Evolutionary conservation across 2,113 vertebrate species (phyloP).

Genomic region (Platysteira castanea): DNA sequence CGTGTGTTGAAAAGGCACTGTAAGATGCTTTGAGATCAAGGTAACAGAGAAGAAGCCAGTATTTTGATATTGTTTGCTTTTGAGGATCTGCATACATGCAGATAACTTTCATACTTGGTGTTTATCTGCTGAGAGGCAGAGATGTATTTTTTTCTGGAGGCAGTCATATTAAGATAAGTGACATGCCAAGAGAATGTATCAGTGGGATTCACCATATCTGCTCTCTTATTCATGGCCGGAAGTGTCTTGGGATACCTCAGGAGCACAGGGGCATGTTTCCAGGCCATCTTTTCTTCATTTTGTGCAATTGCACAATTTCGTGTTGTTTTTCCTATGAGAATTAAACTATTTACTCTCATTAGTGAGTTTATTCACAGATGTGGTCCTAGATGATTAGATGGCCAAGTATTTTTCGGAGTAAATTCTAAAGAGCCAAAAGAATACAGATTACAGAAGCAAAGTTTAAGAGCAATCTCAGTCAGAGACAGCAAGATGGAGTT

Average conservation of each 20-base stretch:
- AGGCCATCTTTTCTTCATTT: constrained; percentile 4
- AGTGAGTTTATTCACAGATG: constrained; percentile 1
- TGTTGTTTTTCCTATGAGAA: not conserved
- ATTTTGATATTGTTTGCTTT: not conserved
- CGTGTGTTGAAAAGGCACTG: not conserved
- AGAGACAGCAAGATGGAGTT: not conserved
- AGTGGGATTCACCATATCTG: not conserved
- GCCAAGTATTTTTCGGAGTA: not conserved
- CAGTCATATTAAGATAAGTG: not conserved
- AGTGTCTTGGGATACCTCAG: not conserved
- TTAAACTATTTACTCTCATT: not conserved
- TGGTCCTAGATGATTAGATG: not conserved
- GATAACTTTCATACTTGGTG: not conserved
- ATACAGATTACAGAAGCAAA: not conserved
- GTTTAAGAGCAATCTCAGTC: not conserved
- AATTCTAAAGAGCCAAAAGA: not conserved
- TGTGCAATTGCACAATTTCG: constrained; percentile 9
- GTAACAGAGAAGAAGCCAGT: not conserved
- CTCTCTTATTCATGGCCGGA: not conserved
- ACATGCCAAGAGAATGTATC: not conserved
- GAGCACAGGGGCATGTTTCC: not conserved
- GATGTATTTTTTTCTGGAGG: not conserved
- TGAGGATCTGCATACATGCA: not conserved
- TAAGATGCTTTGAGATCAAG: not conserved
- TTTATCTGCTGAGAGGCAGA: not conserved